phyloP scores from a whole-genome alignment of 2,113 vertebrate species.

The Charadrius vociferus region DNA sequence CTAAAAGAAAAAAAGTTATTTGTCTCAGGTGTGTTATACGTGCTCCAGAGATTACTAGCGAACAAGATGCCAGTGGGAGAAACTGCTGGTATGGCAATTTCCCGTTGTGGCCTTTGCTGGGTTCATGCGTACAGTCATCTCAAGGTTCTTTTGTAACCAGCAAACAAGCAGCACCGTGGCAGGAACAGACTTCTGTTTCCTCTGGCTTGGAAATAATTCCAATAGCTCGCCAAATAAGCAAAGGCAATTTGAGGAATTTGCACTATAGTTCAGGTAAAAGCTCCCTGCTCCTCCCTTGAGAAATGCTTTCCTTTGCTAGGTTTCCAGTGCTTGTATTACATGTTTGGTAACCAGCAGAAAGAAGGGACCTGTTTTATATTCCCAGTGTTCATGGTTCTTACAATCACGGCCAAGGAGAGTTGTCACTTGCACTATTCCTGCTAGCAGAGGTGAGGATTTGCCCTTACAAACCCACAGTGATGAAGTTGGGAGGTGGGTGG shows the following conservation, averaged over 20 bases:
- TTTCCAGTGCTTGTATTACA: not conserved
- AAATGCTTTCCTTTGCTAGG: not conserved
- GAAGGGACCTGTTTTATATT: not conserved
- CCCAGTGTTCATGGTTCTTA: not conserved
- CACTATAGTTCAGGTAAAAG: not conserved
- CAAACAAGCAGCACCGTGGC: not conserved
- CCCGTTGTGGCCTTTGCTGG: not conserved
- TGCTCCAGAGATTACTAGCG: not conserved
- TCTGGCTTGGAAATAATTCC: not conserved
- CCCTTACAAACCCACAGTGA: too few relatives aligned
- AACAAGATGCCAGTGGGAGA: not conserved
- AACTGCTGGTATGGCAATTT: not conserved
- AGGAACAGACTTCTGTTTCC: not conserved
- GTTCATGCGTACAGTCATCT: not conserved
- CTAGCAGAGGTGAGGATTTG: not conserved
- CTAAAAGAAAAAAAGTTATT: not conserved
- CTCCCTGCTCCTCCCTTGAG: not conserved
- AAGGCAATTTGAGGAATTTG: not conserved
- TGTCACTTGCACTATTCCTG: not conserved
- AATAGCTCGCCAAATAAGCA: not conserved
- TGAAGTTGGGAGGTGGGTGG: not conserved
- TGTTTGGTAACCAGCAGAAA: not conserved
- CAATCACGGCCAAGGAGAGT: not conserved
- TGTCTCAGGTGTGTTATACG: accelerated
- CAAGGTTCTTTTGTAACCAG: not conserved